Percentiles rank a stretch among this genome's conserved stretches.
phyloP scores from a whole-genome alignment of 2,888 invertebrate species.

The Chymomyza fuscimana region DNA sequence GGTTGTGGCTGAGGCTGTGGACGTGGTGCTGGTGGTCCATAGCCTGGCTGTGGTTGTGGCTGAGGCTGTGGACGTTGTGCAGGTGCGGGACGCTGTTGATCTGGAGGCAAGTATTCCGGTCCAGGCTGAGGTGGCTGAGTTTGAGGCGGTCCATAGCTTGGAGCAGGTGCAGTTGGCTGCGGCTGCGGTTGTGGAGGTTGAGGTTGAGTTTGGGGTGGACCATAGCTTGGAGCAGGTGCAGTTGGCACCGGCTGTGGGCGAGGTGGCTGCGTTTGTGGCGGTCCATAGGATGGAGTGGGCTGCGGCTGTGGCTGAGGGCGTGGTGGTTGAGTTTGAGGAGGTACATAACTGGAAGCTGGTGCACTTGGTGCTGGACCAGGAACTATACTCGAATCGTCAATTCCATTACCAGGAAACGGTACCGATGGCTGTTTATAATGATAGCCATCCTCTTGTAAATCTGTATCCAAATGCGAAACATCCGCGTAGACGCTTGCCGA shows the following conservation, averaged over 20 bases:
- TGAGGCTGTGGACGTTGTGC: conserved; percentile 28
- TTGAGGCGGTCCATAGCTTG: conserved; percentile 45
- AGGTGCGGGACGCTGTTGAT: conserved; percentile 52
- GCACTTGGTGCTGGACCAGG: conserved; percentile 35
- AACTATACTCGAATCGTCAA: conserved; percentile 63
- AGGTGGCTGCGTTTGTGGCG: conserved; percentile 24
- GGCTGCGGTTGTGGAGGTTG: conserved; percentile 35
- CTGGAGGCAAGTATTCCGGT: conserved; percentile 37
- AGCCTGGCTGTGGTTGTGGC: conserved; percentile 31
- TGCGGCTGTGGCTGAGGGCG: neutral
- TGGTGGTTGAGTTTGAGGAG: conserved; percentile 27
- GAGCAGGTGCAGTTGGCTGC: conserved; percentile 40
- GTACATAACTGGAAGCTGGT: neutral
- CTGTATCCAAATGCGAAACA: conserved; percentile 78
- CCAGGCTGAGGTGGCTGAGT: conserved; percentile 31
- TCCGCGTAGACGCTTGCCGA: conserved; percentile 68
- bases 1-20: conserved; percentile 37
- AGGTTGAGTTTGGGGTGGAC: conserved; percentile 38
- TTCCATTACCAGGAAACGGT: conserved; percentile 77
- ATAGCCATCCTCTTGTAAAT: conserved; percentile 78
- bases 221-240: conserved; percentile 29
- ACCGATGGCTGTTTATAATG: conserved; percentile 78
- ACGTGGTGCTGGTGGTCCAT: conserved; percentile 41
- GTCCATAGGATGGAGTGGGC: conserved; percentile 5
- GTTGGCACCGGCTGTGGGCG: conserved; percentile 34